A percentile compares a stretch with the other conserved stretches of the same genome.
Conservation (phyloP, 2,888 invertebrate genomes). For the Diplazon laetatorius region DNA sequence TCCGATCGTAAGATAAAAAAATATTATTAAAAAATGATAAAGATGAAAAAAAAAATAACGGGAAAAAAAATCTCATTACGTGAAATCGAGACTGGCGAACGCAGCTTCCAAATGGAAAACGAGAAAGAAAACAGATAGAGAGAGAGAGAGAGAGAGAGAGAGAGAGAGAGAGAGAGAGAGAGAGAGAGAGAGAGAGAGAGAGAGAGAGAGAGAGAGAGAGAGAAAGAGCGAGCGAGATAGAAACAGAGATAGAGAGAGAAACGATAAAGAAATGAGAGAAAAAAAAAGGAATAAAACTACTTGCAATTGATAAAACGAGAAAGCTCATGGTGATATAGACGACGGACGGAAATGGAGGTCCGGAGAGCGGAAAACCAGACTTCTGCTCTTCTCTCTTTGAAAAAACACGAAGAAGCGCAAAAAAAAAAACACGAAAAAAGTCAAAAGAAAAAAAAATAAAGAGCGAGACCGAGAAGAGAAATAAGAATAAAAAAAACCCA, state of each 20-base stretch:
- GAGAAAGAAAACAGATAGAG: background rate
- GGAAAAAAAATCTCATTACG: constrained; percentile 2
- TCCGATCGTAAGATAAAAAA: no score
- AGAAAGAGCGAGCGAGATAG: background rate
- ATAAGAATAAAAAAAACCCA: no score
- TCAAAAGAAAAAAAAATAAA: no score
- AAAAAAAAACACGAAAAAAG: constrained; percentile 1
- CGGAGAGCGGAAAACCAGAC: background rate
- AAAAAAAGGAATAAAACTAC: background rate
- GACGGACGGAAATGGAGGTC: background rate
- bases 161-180: background rate
- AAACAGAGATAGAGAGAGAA: background rate
- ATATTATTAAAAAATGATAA: no score
- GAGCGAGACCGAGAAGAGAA: no score
- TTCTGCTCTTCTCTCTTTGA: background rate
- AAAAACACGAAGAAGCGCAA: background rate
- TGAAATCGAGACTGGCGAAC: background rate
- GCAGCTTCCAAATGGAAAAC: background rate
- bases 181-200: background rate
- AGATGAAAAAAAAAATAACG: background rate
- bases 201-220: background rate
- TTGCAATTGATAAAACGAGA: constrained; percentile 19
- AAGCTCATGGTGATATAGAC: constrained; percentile 4
- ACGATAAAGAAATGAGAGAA: background rate
- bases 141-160: background rate